Percentiles rank a stretch among this genome's conserved stretches.
These are phyloP conservation scores for Magallana ariakensis DNA, from an alignment of 1,140 invertebrate species.

Conservation along the genomic window DNA sequence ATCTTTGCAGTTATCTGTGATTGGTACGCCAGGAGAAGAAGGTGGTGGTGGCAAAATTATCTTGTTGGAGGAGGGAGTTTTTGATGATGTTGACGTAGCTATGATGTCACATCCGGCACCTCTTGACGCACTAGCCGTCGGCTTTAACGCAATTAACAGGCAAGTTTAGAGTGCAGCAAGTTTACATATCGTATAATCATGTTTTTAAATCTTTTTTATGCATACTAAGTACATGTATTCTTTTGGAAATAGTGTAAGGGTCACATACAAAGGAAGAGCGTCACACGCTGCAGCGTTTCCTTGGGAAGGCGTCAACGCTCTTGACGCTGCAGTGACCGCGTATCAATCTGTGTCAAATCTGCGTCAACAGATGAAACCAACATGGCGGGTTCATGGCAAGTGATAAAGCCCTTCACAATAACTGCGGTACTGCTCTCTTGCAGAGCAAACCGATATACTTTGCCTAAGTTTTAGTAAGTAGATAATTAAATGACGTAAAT, in stretches of 20 bases:
- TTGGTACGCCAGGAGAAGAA: conserved; percentile 80
- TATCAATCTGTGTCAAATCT: conserved; percentile 73
- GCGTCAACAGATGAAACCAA: conserved; percentile 73
- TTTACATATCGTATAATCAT: too few relatives aligned
- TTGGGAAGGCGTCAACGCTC: conserved; percentile 75
- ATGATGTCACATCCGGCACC: conserved; percentile 80
- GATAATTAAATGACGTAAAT: too few relatives aligned
- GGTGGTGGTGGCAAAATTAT: conserved; percentile 78
- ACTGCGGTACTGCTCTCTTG: too few relatives aligned
- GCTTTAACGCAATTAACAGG: neutral
- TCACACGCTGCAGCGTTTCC: conserved; percentile 73
- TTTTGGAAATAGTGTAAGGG: conserved; percentile 50
- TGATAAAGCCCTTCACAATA: too few relatives aligned
- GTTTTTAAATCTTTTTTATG: too few relatives aligned
- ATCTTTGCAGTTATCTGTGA: conserved; percentile 73
- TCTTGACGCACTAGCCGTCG: neutral
- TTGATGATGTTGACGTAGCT: conserved; percentile 77
- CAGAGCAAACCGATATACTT: too few relatives aligned
- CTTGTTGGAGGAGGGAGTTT: conserved; percentile 76
- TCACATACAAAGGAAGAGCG: conserved; percentile 69
- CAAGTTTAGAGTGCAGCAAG: neutral
- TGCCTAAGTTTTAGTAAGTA: too few relatives aligned
- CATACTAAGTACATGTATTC: too few relatives aligned
- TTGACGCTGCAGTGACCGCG: conserved; percentile 76
- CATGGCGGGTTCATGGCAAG: conserved; percentile 69